These are phyloP conservation scores for Melanocharis versteri DNA, from an alignment of 2,113 vertebrate species.

Conservation along the genomic window DNA sequence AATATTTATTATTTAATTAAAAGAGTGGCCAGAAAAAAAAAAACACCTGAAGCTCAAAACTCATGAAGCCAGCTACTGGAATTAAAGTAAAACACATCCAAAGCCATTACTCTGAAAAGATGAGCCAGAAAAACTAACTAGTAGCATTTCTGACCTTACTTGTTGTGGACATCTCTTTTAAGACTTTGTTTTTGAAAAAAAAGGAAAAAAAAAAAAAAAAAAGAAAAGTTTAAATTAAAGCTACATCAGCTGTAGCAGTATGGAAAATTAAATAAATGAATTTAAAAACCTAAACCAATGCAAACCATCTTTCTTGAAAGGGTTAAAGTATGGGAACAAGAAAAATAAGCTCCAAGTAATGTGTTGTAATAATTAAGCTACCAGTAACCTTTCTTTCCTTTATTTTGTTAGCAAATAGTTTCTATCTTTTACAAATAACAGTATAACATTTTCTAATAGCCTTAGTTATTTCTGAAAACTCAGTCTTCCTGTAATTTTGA, in stretches of 20 bases:
- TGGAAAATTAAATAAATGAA: not conserved
- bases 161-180: not conserved
- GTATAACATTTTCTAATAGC: not conserved
- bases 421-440: not conserved
- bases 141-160: not conserved
- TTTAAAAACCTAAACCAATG: not conserved
- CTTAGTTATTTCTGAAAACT: not conserved
- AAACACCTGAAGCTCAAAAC: accelerated
- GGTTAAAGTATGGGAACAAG: not conserved
- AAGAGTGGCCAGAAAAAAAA: not conserved
- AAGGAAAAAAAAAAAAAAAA: not conserved
- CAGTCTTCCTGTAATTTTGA: not conserved
- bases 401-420: not conserved
- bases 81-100: not conserved
- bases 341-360: not conserved
- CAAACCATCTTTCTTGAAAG: not conserved
- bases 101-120: not conserved
- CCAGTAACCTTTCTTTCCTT: not conserved
- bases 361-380: not conserved
- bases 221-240: not conserved
- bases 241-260: not conserved
- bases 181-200: not conserved
- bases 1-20: not conserved
- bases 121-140: not conserved
- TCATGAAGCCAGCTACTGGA: not conserved